These are phyloP conservation scores for Pseudorasbora parva DNA, from an alignment of 2,113 vertebrate genomes.

Conservation along the genomic window DNA sequence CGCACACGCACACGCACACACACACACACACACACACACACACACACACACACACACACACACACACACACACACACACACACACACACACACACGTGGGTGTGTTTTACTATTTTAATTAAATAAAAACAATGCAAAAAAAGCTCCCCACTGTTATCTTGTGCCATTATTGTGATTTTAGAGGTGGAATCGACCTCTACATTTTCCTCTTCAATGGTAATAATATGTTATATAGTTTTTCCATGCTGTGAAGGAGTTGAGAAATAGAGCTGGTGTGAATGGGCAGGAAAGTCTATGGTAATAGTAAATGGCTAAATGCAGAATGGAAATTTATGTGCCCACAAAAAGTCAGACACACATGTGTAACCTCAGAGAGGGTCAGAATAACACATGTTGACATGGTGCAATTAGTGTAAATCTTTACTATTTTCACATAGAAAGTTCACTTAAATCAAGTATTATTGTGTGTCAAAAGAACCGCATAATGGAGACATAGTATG, in stretches of 20 bases:
- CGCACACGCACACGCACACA: too few species aligned
- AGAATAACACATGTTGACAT: neutral
- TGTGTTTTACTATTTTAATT: too few species aligned
- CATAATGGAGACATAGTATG: neutral
- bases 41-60: too few species aligned
- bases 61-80: too few species aligned
- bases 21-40: too few species aligned
- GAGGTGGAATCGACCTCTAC: neutral
- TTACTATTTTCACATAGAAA: conserved; percentile 14
- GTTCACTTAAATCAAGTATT: neutral
- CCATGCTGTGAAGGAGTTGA: neutral
- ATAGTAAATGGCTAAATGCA: conserved; percentile 30
- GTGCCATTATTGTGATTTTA: neutral
- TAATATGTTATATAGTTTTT: conserved; percentile 1
- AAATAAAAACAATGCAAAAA: too few species aligned
- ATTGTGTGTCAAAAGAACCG: neutral
- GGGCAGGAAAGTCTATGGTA: neutral
- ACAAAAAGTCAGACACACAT: conserved; percentile 23
- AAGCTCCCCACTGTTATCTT: neutral
- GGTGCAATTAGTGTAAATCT: neutral
- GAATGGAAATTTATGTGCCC: conserved; percentile 38
- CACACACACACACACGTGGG: too few species aligned
- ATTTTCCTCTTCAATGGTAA: neutral
- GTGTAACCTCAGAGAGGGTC: conserved; percentile 6
- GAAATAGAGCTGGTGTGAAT: conserved; percentile 14